phyloP scores from a whole-genome alignment of 2,797 vertebrate genomes.

The Mormyrops attenuatus region DNA sequence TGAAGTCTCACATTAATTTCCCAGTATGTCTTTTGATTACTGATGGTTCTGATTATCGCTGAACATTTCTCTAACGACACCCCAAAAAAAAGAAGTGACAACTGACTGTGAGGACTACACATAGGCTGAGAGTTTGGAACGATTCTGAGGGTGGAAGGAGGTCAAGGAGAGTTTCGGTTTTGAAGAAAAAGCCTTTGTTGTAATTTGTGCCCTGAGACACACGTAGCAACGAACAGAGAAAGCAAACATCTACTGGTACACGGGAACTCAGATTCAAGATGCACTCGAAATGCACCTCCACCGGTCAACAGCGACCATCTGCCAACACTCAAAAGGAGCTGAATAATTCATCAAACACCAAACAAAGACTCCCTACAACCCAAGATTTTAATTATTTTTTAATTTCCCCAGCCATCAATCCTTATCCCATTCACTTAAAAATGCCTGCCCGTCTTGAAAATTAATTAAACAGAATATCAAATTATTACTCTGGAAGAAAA shows the following conservation, averaged over 20 bases:
- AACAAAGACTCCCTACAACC: constrained; percentile 3
- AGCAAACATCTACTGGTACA: neutral
- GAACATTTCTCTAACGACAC: neutral
- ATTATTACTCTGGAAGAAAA: constrained; percentile 15
- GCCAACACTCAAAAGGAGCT: constrained; percentile 12
- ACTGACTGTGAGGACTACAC: neutral
- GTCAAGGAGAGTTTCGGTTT: neutral
- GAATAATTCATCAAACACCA: constrained; percentile 16
- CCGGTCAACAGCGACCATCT: constrained; percentile 16
- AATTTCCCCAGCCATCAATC: constrained; percentile 10
- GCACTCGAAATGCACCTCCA: neutral
- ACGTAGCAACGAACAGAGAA: neutral
- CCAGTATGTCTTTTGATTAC: neutral
- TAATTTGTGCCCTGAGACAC: neutral
- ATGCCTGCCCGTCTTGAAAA: constrained; percentile 19
- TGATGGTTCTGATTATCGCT: neutral
- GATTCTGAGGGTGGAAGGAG: neutral
- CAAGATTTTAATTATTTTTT: constrained; percentile 15
- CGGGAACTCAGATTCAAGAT: neutral
- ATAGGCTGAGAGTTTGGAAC: neutral
- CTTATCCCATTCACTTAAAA: constrained; percentile 21
- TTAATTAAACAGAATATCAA: constrained; percentile 26
- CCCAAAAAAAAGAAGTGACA: neutral
- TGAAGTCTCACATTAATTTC: neutral
- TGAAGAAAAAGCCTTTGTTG: neutral